Conservation (phyloP, 2,888 invertebrate genomes). For the Drosophila anomalata region DNA sequence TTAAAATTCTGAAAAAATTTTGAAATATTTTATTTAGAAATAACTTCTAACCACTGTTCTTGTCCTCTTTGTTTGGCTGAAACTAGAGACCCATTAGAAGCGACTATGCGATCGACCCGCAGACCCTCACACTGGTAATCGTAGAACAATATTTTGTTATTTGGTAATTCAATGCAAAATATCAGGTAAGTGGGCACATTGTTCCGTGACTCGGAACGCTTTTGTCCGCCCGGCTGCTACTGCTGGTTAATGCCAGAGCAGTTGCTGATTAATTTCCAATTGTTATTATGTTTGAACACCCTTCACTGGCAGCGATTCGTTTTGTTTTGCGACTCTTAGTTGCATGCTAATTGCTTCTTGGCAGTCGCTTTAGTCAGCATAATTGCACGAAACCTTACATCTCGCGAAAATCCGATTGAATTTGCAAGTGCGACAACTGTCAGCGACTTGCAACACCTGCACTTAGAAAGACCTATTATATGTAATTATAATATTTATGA, state of each 20-base stretch:
- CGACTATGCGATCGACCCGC: neutral
- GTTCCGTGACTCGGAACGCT: constrained; percentile 51
- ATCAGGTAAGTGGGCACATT: constrained; percentile 33
- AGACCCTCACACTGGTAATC: constrained; percentile 10
- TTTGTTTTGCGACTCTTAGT: constrained; percentile 36
- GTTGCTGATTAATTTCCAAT: constrained; percentile 62
- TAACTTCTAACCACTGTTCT: neutral
- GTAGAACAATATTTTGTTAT: constrained; percentile 42
- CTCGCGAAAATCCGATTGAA: constrained; percentile 16
- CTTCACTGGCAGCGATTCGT: neutral
- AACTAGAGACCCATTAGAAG: constrained; percentile 34
- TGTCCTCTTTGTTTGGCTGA: constrained; percentile 53
- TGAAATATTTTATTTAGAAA: neutral
- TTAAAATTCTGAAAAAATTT: too few species aligned
- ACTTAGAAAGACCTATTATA: neutral
- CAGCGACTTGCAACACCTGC: constrained; percentile 4
- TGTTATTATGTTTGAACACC: constrained; percentile 53
- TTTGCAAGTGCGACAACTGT: constrained; percentile 21
- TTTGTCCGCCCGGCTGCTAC: neutral
- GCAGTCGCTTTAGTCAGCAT: constrained; percentile 50
- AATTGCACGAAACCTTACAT: constrained; percentile 44
- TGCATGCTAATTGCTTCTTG: constrained; percentile 36
- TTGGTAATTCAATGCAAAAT: constrained; percentile 62
- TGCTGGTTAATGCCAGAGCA: constrained; percentile 4
- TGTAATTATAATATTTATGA: too few species aligned